phyloP scores from a whole-genome alignment of 2,797 vertebrate species.

The Tiaroga cobitis region DNA sequence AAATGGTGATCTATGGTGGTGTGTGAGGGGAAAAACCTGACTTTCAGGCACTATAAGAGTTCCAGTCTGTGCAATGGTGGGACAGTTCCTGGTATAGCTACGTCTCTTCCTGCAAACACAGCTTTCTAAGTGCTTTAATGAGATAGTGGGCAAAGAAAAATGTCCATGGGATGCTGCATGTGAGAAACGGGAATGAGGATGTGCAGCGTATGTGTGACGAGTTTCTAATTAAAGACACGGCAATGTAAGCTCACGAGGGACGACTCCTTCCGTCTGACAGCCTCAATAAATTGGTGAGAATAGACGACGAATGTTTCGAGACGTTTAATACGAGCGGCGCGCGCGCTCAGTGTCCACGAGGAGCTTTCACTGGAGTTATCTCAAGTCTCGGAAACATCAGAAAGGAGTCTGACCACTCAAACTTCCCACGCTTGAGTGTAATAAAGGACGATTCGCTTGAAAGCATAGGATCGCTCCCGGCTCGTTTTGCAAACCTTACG shows the following conservation, averaged over 20 bases:
- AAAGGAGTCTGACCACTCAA: constrained; percentile 66
- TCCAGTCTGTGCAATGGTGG: constrained; percentile 49
- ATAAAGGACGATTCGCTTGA: constrained; percentile 52
- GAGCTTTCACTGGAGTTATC: constrained; percentile 59
- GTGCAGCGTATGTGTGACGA: constrained; percentile 57
- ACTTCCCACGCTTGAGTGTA: constrained; percentile 69
- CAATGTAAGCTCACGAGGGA: constrained; percentile 76
- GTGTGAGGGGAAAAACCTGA: constrained; percentile 54
- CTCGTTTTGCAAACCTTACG: constrained; percentile 41
- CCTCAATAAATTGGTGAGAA: constrained; percentile 76
- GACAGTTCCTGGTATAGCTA: constrained; percentile 73
- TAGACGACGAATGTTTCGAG: constrained; percentile 57
- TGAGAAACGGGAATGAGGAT: constrained; percentile 56
- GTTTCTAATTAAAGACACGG: constrained; percentile 76
- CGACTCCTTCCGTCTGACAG: constrained; percentile 74
- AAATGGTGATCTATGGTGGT: constrained; percentile 51
- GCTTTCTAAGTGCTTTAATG: constrained; percentile 60
- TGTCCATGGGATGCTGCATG: constrained; percentile 14
- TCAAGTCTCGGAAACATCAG: constrained; percentile 66
- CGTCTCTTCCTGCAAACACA: constrained; percentile 56
- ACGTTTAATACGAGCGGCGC: constrained; percentile 55
- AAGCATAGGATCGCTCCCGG: constrained; percentile 56
- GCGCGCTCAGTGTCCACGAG: constrained; percentile 66
- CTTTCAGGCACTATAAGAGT: constrained; percentile 52
- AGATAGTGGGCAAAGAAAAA: constrained; percentile 35